Percentiles rank a stretch among this genome's conserved stretches.
These are phyloP conservation scores for Brachypterus glaber DNA, from an alignment of 2,888 invertebrate species.

Conservation along the genomic window DNA sequence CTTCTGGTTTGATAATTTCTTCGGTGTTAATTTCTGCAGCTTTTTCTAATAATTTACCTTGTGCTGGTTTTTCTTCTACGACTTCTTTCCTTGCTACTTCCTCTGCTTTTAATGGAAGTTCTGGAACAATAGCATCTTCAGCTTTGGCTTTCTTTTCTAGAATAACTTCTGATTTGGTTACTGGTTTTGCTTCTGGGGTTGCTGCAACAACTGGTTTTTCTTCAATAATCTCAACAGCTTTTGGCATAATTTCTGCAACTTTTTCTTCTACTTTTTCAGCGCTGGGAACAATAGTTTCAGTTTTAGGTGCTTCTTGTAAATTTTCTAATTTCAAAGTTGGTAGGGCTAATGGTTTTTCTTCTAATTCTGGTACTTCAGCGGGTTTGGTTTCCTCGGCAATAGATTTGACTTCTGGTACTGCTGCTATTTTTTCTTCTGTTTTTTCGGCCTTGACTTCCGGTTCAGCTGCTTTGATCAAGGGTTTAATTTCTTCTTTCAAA, in stretches of 20 bases:
- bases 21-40: too few species aligned
- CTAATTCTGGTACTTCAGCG: constrained; percentile 20
- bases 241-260: constrained; percentile 13
- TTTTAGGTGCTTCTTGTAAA: constrained; percentile 10
- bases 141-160: constrained; percentile 4
- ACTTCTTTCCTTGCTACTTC: too few species aligned
- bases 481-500: constrained; percentile 3
- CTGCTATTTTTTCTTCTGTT: constrained; percentile 2
- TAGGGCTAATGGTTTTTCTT: constrained; percentile 9
- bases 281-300: too few species aligned
- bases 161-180: constrained; percentile 8
- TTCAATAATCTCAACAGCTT: too few species aligned
- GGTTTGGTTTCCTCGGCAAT: constrained; percentile 15
- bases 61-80: too few species aligned
- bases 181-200: not conserved
- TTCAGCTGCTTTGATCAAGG: constrained; percentile 5
- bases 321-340: constrained; percentile 3
- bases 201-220: too few species aligned
- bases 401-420: constrained; percentile 16
- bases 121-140: too few species aligned
- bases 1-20: too few species aligned
- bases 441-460: constrained; percentile 11
- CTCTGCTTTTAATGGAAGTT: too few species aligned
- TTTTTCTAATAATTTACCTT: too few species aligned
- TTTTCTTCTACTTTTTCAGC: constrained; percentile 11